Conservation (phyloP, 2,888 invertebrate species). For the Phymatocera aterrima region DNA sequence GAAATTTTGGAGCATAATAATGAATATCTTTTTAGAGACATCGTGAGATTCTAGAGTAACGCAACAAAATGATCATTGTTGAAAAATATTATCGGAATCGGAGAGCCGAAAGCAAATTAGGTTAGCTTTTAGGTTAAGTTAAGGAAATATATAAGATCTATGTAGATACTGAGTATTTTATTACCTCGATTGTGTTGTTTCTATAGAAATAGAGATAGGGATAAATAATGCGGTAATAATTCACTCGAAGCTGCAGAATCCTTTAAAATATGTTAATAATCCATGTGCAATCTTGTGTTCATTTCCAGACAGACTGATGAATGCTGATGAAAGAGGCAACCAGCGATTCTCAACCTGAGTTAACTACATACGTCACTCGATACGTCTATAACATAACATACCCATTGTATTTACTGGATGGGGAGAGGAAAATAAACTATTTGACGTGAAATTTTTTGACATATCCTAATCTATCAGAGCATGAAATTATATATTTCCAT, state of each 20-base stretch:
- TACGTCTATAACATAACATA: not conserved
- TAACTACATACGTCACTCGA: conserved; percentile 4
- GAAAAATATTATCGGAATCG: not conserved
- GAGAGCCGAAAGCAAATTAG: conserved; percentile 39
- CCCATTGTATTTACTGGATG: too few relatives aligned
- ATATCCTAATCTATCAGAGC: not conserved
- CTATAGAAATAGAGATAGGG: conserved; percentile 46
- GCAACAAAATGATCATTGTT: not conserved
- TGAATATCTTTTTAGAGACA: not conserved
- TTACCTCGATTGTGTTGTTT: conserved; percentile 50
- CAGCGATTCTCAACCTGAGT: conserved; percentile 49
- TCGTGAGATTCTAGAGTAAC: not conserved
- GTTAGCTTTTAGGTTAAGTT: conserved; percentile 52
- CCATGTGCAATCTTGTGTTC: conserved; percentile 61
- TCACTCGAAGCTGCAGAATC: conserved; percentile 11
- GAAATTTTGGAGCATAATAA: not conserved
- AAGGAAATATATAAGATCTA: conserved; percentile 21
- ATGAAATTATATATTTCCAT: not conserved
- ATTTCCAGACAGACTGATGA: conserved; percentile 54
- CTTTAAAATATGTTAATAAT: conserved; percentile 57
- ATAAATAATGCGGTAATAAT: conserved; percentile 49
- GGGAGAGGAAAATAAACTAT: not conserved
- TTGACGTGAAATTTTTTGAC: not conserved
- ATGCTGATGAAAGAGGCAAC: conserved; percentile 58
- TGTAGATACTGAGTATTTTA: conserved; percentile 41